A percentile compares a stretch with the other conserved stretches of the same genome.
These are phyloP conservation scores for Papilio helenus DNA, from an alignment of 1,140 invertebrate species.

Conservation along the genomic window DNA sequence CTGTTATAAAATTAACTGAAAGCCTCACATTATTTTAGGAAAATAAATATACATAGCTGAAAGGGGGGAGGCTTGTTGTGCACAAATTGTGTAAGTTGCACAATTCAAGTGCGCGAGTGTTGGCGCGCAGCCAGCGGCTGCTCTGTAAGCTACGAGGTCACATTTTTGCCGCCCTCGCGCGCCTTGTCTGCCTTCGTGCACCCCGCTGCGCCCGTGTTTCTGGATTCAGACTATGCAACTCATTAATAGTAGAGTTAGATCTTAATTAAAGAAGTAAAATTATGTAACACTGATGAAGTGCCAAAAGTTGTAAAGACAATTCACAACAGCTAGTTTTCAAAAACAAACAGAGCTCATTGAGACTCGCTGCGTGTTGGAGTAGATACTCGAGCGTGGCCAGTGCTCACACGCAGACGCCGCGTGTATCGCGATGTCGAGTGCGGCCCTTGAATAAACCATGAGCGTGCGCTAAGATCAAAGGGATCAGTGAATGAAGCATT, in stretches of 20 bases:
- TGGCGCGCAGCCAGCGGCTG: background rate
- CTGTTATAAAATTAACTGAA: background rate
- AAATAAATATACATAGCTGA: background rate
- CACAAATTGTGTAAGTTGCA: background rate
- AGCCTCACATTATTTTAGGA: background rate
- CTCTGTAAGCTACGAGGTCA: background rate
- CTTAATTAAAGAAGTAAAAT: too few species aligned
- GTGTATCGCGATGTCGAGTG: background rate
- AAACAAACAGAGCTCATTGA: background rate
- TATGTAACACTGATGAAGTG: background rate
- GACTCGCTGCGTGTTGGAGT: background rate
- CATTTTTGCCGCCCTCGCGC: background rate
- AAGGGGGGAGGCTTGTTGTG: background rate
- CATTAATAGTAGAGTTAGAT: background rate
- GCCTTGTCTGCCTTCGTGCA: too few species aligned
- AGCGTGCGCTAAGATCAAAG: constrained; percentile 2
- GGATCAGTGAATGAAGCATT: background rate
- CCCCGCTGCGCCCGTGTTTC: background rate
- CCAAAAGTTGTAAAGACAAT: background rate
- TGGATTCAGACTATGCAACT: background rate
- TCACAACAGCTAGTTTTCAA: background rate
- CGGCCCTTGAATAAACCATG: background rate
- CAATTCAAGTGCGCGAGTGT: background rate
- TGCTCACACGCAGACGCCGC: background rate
- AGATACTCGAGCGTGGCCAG: background rate